Evolutionary conservation across 2,888 invertebrate genomes (phyloP), one percentile per base, ranked within the genome.

Genomic region (Ptychoptera contaminata): DNA sequence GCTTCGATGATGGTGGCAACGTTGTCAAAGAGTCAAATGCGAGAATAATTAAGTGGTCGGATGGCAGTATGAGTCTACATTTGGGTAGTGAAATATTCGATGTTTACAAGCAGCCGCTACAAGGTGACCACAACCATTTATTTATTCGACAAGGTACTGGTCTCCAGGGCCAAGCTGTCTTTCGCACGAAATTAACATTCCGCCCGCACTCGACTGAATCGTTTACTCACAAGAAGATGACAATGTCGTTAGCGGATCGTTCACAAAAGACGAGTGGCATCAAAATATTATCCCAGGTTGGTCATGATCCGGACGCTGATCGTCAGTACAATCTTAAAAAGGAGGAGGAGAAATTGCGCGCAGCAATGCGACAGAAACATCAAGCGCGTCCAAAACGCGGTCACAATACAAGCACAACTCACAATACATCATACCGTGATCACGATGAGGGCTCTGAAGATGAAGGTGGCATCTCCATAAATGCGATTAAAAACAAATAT

Each of bases 201-300:
- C 75, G 97, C 37, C 98, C 98, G 0, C 94, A 96, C 62, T 97
- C 97, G 1, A 98, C 97, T 0, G 97, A 98, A 61, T 96, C 96
- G 16, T 93, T 96, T 67, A 98, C 98, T 0, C 97, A 98, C 65
- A 78, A 94, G 53, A 98, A 98, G 74, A 96, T 98, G 86, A 98
- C 97, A 0, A 74, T 97, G 67, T 96, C 94, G 0, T 71, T 97
- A 53, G 97, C 97, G 0, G 97, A 98, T 67, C 75, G 94, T 43
- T 86, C 91, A 37, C 82, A 87, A 42, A 94, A 94, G 67, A 86
- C 91, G 0, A 82, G 85, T 1, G 91, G 92, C 42, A 96, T 98
- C 57, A 94, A 96, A 68, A 91, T 98, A 45, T 69, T 98, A 53
- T 91, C 93, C 1, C 90, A 88, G 63, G 66, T 66, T 16, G 66